phyloP scores from a whole-genome alignment of 30 jellyfish, hydroid and myxozoan genomes.

The Rhopilema esculentum region DNA sequence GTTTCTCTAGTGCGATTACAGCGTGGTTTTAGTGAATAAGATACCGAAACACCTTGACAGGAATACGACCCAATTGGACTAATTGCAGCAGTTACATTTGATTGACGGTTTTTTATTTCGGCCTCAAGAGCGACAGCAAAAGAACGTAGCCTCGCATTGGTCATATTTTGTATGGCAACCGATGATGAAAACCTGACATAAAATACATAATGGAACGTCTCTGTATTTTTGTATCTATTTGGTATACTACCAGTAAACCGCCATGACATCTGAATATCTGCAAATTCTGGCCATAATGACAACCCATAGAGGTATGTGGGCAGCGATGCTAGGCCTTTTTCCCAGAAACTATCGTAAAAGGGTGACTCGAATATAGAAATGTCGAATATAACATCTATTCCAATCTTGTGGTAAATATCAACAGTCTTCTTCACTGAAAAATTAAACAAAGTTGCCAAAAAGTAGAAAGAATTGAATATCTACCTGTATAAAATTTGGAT shows the following conservation, averaged over 20 bases:
- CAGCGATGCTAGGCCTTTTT: not conserved
- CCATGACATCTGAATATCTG: too few relatives aligned
- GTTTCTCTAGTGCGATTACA: constrained; percentile 28
- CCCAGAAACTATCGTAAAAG: not conserved
- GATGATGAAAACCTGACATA: not conserved
- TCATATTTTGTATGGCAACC: not conserved
- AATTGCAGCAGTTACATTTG: not conserved
- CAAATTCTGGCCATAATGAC: constrained; percentile 18
- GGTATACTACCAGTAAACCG: constrained; percentile 4
- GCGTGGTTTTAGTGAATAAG: constrained; percentile 14
- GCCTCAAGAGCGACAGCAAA: not conserved
- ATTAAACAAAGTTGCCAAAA: too few relatives aligned
- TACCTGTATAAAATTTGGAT: too few relatives aligned
- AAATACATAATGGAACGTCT: not conserved
- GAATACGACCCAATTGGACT: not conserved
- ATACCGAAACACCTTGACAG: not conserved
- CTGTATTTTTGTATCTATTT: not conserved
- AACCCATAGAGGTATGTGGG: not conserved
- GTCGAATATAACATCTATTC: not conserved
- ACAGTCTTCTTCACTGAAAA: constrained; percentile 39
- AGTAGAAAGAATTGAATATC: too few relatives aligned
- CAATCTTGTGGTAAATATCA: constrained; percentile 7
- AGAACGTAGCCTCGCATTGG: not conserved
- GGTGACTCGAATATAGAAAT: not conserved
- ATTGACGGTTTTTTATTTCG: not conserved